Evolutionary conservation across 2,113 vertebrate genomes (phyloP).

Genomic region (Percopsis transmontana): DNA sequence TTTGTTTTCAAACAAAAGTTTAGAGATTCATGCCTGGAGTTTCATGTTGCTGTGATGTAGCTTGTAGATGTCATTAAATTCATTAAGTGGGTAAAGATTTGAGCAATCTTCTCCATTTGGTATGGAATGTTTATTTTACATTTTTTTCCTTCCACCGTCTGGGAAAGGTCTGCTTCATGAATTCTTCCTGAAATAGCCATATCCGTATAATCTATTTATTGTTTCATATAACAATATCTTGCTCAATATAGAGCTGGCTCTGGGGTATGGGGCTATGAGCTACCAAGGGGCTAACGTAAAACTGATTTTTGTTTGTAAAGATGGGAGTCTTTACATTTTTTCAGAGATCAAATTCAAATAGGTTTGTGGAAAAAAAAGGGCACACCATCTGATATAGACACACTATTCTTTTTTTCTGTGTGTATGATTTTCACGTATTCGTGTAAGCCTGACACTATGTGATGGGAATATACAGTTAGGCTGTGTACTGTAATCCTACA

Average conservation of each 20-base stretch:
- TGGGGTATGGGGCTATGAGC: neutral
- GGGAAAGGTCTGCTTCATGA: constrained; percentile 40
- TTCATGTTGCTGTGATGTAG: too few relatives aligned
- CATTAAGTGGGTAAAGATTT: constrained; percentile 9
- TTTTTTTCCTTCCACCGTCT: constrained; percentile 52
- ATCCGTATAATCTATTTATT: constrained; percentile 37
- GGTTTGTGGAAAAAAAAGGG: too few relatives aligned
- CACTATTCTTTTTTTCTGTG: too few relatives aligned
- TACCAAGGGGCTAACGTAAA: neutral
- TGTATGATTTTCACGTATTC: too few relatives aligned
- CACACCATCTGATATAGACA: too few relatives aligned
- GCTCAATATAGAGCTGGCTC: constrained; percentile 3
- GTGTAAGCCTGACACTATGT: too few relatives aligned
- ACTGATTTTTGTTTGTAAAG: neutral
- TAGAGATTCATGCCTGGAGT: too few relatives aligned
- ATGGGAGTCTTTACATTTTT: neutral
- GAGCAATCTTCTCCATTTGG: constrained; percentile 36
- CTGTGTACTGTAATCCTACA: neutral
- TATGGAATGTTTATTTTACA: constrained; percentile 53
- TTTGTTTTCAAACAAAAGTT: too few relatives aligned
- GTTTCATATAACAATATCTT: constrained; percentile 24
- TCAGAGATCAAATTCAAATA: neutral
- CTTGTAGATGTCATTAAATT: too few relatives aligned
- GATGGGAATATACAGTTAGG: too few relatives aligned
- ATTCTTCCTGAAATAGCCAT: constrained; percentile 58